Percentiles rank a stretch among this genome's conserved stretches.
Conservation (phyloP, 2,113 vertebrate species). For the Isichthys henryi region DNA sequence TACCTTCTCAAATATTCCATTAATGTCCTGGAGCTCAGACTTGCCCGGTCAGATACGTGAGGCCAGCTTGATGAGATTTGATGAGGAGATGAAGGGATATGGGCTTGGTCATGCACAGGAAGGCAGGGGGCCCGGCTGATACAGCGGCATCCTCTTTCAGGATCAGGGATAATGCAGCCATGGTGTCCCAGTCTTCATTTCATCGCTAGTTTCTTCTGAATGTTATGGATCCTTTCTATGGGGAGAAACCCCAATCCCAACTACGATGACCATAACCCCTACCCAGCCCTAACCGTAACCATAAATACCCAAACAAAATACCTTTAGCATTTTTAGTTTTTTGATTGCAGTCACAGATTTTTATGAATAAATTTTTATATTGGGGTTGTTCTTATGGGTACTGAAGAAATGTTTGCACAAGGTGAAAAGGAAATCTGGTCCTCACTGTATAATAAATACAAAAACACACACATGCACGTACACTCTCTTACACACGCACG, state of each 20-base stretch:
- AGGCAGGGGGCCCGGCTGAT: not conserved
- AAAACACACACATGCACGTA: not conserved
- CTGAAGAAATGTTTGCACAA: not conserved
- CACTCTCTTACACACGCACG: no score
- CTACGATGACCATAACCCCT: not conserved
- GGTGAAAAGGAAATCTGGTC: not conserved
- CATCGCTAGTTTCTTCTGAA: constrained; percentile 34
- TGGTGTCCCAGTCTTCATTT: not conserved
- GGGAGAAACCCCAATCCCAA: not conserved
- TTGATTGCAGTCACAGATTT: not conserved
- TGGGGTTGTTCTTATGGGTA: not conserved
- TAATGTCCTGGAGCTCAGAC: not conserved
- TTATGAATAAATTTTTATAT: not conserved
- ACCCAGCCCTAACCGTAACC: not conserved
- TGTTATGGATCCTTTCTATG: constrained; percentile 48
- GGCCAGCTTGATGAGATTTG: not conserved
- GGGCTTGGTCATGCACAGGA: not conserved
- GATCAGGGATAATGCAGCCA: not conserved
- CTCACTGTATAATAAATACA: not conserved
- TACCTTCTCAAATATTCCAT: not conserved
- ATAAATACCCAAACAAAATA: not conserved
- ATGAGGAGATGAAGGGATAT: not conserved
- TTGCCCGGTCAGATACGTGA: not conserved
- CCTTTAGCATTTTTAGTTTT: not conserved
- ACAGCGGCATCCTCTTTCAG: not conserved